phyloP scores from a whole-genome alignment of 2,888 invertebrate genomes.

The Pachycephus smyrnensis region DNA sequence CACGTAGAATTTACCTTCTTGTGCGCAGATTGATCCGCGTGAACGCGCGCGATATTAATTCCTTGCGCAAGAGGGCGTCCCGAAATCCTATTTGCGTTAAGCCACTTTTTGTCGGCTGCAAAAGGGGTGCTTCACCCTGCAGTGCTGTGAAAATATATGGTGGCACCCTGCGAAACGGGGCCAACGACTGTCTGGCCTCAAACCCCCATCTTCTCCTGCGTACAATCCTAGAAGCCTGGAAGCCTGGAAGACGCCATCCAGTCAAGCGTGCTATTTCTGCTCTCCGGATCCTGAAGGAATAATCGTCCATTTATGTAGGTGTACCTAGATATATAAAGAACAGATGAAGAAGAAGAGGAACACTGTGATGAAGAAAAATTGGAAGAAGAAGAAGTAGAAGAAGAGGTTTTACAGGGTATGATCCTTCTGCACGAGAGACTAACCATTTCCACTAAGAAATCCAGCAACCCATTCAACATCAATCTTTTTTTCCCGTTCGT shows the following conservation, averaged over 20 bases:
- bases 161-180: constrained; percentile 32
- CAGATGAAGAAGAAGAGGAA: neutral
- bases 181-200: constrained; percentile 36
- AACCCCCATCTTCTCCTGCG: constrained; percentile 2
- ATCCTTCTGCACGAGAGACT: neutral
- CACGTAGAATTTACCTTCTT: neutral
- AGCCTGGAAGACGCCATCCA: neutral
- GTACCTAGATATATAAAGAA: neutral
- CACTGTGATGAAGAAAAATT: too few species aligned
- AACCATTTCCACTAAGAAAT: neutral
- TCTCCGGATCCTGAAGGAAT: neutral
- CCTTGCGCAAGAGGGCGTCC: constrained; percentile 19
- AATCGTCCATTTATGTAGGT: neutral
- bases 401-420: neutral
- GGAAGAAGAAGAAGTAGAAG: too few species aligned
- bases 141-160: constrained; percentile 30
- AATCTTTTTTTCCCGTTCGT: neutral
- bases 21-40: neutral
- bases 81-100: constrained; percentile 36
- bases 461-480: neutral
- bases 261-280: neutral
- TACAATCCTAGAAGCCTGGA: neutral
- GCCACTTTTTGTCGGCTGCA: constrained; percentile 24
- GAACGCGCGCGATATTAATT: neutral
- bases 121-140: constrained; percentile 20